A percentile compares a stretch with the other conserved stretches of the same genome.
phyloP scores from a whole-genome alignment of 2,888 invertebrate species.

The Papilio protenor region DNA sequence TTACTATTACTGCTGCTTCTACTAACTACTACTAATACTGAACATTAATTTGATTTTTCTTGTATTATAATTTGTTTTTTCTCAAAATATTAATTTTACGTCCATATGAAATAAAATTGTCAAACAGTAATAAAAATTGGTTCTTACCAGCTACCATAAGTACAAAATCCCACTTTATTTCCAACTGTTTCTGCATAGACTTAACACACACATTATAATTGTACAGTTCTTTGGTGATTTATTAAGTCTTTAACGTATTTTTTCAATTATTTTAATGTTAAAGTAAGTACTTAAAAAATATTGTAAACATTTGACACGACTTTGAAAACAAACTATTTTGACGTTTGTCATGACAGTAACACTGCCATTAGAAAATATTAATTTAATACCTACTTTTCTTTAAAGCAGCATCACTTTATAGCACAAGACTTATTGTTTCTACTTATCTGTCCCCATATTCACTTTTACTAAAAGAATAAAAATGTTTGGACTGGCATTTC shows the following conservation, averaged over 20 bases:
- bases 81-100: background rate
- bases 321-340: conserved; percentile 6
- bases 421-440: too few species aligned
- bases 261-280: background rate
- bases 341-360: background rate
- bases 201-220: background rate
- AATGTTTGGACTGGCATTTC: too few species aligned
- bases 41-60: background rate
- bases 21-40: too few species aligned
- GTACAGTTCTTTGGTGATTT: background rate
- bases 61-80: background rate
- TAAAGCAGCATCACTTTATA: too few species aligned
- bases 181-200: background rate
- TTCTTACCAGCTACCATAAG: background rate
- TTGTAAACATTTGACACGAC: conserved; percentile 1
- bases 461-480: too few species aligned
- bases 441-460: too few species aligned
- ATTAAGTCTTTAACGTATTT: background rate
- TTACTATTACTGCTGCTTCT: background rate
- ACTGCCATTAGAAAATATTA: too few species aligned
- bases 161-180: background rate
- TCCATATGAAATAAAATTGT: background rate
- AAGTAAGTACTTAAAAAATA: background rate
- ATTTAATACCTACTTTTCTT: too few species aligned
- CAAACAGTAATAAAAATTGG: too few species aligned